These are phyloP conservation scores for Pipra filicauda DNA, from an alignment of 2,113 vertebrate species.

Conservation along the genomic window DNA sequence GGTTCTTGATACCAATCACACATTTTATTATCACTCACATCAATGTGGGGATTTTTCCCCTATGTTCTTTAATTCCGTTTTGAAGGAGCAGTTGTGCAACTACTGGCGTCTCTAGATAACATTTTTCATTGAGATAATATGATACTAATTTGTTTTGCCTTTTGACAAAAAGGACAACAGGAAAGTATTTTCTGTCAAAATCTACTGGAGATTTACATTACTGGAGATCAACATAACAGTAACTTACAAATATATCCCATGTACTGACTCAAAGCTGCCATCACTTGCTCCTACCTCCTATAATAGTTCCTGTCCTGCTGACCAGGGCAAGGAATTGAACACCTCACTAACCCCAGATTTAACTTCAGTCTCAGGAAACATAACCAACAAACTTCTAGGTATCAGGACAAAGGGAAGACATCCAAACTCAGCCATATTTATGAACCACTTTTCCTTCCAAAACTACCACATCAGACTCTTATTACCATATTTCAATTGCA, in stretches of 20 bases:
- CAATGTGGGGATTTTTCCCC: background rate
- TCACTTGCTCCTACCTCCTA: background rate
- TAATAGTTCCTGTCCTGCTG: background rate
- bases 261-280: background rate
- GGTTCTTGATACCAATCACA: background rate
- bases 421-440: background rate
- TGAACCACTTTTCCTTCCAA: background rate
- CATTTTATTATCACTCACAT: background rate
- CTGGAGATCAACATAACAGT: background rate
- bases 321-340: background rate
- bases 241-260: background rate
- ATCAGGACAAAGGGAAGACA: background rate
- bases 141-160: background rate
- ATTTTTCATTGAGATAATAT: background rate
- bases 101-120: background rate
- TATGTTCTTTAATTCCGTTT: background rate
- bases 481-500: background rate
- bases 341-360: background rate
- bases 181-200: background rate
- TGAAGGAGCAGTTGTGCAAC: background rate
- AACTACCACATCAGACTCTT: background rate
- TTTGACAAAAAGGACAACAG: background rate
- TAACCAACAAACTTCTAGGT: background rate
- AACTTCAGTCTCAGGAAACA: background rate
- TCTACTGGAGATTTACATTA: background rate